Evolutionary conservation across 1,140 invertebrate species (phyloP).

Genomic region (Streblospio benedicti): DNA sequence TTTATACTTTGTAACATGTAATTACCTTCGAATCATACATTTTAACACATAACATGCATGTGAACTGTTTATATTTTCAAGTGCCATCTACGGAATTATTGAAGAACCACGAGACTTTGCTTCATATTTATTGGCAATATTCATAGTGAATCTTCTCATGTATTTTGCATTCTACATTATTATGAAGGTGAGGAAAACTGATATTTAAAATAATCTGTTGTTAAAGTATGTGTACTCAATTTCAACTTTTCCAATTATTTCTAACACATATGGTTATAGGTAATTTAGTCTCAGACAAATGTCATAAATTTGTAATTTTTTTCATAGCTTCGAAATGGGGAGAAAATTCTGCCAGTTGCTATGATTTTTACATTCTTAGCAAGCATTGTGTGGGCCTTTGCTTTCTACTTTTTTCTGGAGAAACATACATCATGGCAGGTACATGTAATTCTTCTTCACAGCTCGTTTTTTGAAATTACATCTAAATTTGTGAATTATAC

Average conservation of each 20-base stretch:
- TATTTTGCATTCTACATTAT: constrained; percentile 75
- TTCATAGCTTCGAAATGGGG: constrained; percentile 56
- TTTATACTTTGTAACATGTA: no score
- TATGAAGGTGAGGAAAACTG: constrained; percentile 68
- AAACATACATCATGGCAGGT: constrained; percentile 71
- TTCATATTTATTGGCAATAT: constrained; percentile 67
- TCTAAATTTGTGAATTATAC: constrained; percentile 7
- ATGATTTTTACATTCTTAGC: constrained; percentile 47
- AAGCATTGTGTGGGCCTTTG: constrained; percentile 57
- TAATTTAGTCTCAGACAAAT: no score
- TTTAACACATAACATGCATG: no score
- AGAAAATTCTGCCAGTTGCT: constrained; percentile 53
- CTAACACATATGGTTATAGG: not conserved
- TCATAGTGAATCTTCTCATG: constrained; percentile 74
- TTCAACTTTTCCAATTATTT: not conserved
- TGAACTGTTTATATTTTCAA: constrained; percentile 31
- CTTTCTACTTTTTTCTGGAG: constrained; percentile 67
- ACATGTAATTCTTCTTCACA: constrained; percentile 20
- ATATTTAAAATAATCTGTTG: no score
- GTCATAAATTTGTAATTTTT: not conserved
- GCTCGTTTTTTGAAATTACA: not conserved
- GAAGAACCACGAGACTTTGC: constrained; percentile 68
- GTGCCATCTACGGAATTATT: constrained; percentile 59
- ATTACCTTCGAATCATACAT: no score
- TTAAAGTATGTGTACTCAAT: not conserved